Evolutionary conservation across 2,113 vertebrate species (phyloP), one percentile per base, ranked within the genome.

Genomic region (Perognathus longimembris): DNA sequence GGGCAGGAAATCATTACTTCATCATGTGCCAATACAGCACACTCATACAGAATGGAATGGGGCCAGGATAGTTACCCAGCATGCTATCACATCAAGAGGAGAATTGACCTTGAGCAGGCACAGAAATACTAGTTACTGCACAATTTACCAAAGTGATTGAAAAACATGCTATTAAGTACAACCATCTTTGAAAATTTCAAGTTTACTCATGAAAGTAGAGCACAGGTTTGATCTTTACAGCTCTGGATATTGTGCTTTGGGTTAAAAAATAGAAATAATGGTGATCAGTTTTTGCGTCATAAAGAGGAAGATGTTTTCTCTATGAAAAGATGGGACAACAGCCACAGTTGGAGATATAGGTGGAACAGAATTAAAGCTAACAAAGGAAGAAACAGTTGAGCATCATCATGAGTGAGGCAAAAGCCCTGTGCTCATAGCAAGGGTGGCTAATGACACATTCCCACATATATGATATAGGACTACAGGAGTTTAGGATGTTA

Each of bases 291-390:
- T 38, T 30, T 17, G 71, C 22, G 64, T 6, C n/a, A 57, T 3
- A 59, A 59, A 63, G 26, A 64, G 12, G 1, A 84, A 54, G 15
- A 5, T 74, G 5, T 61, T 94, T 66, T 71, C 11, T 57, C 67
- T 21, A 22, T 28, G 1, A 64, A 26, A 2, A 57, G 6, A 38
- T 30, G 30, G 4, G 11, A 24, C 50, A 93, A 2, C 1, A 7
- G 4, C 1, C 3, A 7, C 8, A 63, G 18, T 22, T n/a, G 70
- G 34, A 87, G 59, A 30, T 57, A 54, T 45, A 6, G 2, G 10
- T 59, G 3, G 20, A 91, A 30, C 6, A 67, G 76, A 96, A 88
- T 76, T 24, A 8, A 76, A n/a, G 9, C 80, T 32, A 90, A 93
- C 32, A 14, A 71, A 79, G 24, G 1, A 66, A 76, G 73, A n/a